Evolutionary conservation across 2,113 vertebrate species (phyloP), one percentile per base, ranked within the genome.

Genomic region (Stegostoma tigrinum): DNA sequence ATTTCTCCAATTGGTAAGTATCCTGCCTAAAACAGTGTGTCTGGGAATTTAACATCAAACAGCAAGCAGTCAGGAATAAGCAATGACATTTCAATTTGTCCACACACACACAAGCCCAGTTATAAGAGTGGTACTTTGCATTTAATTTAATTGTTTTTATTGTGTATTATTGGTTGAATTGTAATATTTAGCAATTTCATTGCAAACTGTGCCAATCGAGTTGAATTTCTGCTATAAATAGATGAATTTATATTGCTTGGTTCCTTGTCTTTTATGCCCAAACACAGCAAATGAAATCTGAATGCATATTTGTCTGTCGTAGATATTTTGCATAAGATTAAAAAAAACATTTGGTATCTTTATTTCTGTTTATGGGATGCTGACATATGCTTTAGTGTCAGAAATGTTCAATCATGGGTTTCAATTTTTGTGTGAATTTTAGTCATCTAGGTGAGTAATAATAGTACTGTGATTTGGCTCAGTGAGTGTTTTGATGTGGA

Each of bases 71-170:
- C 67, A 70, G 24, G n/a, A 95, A 70, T 66, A 95, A 70, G 66
- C 19, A 52, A 48, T 12, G 12, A 48, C 10, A 66, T 10, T 45
- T 38, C 38, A 66, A 68, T 68, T 64, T 94, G 64, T 34, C 61
- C n/a, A 67, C 91, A 94, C 67, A 94, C 67, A 68, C 19, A 67
- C 42, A 94, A 67, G 34, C 34, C 52, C n/a, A 42, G 90, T n/a
- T 94, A 34, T 34, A 68, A 21, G 66, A 68, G 91, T 67, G 34
- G 17, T 38, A 64, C 48, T 93, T 34, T 93, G 5, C 90, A 67
- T 67, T 12, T 94, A 45, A 68, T 94, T 94, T 42, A 38, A 94
- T 94, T 93, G n/a, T 21, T 94, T 64, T 66, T 10, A 94, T 94
- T 67, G n/a, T 27, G 34, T 6, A 67, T 94, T 67, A 68, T 67